phyloP scores from a whole-genome alignment of 2,797 vertebrate species.

The Hypotaenidia philippensis region DNA sequence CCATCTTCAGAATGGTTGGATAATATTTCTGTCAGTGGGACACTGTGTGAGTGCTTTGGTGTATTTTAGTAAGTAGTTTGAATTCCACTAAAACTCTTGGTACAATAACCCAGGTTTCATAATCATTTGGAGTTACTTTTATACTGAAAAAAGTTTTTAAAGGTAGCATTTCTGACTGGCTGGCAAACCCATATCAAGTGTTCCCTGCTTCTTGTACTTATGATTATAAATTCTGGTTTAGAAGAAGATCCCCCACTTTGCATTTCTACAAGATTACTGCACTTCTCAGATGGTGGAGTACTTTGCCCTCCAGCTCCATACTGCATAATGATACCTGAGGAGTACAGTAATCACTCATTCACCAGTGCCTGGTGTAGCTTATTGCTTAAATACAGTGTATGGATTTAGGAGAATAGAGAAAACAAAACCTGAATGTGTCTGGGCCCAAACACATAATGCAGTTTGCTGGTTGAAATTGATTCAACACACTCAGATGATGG shows the following conservation, averaged over 20 bases:
- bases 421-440: not conserved
- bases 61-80: not conserved
- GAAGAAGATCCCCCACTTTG: not conserved
- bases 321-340: not conserved
- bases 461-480: constrained; percentile 4
- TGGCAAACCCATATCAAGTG: not conserved
- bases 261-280: not conserved
- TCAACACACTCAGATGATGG: not conserved
- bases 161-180: not conserved
- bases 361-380: not conserved
- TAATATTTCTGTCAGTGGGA: not conserved
- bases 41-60: not conserved
- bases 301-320: not conserved
- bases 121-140: not conserved
- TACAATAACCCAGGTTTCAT: not conserved
- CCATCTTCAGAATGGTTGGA: not conserved
- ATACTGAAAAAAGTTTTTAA: not conserved
- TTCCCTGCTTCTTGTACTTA: not conserved
- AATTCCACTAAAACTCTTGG: not conserved
- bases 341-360: not conserved
- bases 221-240: not conserved
- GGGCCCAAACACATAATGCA: not conserved
- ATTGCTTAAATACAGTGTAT: constrained; percentile 20
- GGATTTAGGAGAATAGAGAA: constrained; percentile 29
- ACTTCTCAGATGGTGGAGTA: not conserved